Conservation (phyloP, 2,888 invertebrate species). For the Lithophane socia region DNA sequence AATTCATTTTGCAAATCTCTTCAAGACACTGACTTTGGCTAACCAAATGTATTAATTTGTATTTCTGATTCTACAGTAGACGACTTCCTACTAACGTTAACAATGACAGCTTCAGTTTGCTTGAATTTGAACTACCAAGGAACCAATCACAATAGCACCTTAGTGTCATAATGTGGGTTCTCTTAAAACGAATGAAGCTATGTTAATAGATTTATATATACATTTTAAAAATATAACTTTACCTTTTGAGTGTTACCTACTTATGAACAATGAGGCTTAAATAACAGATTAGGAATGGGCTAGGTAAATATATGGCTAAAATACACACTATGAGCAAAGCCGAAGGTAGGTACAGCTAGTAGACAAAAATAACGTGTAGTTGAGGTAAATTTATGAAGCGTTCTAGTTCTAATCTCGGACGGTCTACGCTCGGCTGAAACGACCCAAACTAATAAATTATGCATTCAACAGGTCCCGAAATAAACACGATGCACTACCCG, state of each 20-base stretch:
- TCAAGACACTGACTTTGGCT: background rate
- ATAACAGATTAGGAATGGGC: background rate
- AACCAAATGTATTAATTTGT: background rate
- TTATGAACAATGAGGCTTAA: background rate
- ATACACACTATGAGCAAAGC: background rate
- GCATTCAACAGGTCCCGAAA: slow-evolving; percentile 45
- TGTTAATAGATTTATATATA: background rate
- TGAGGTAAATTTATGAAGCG: slow-evolving; percentile 17
- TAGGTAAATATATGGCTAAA: too few relatives aligned
- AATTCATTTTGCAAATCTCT: background rate
- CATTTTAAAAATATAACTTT: too few relatives aligned
- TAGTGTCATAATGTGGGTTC: background rate
- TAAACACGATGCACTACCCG: slow-evolving; percentile 44
- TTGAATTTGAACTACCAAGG: background rate
- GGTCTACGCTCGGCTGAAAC: slow-evolving; percentile 25
- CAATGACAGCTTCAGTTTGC: too few relatives aligned
- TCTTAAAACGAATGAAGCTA: background rate
- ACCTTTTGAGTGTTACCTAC: background rate
- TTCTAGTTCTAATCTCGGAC: slow-evolving; percentile 24
- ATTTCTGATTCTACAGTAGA: background rate
- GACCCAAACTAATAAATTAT: slow-evolving; percentile 51
- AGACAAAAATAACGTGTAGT: slow-evolving; percentile 11
- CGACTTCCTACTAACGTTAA: background rate
- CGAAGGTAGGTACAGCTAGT: background rate
- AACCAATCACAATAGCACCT: background rate